These are phyloP conservation scores for Trypoxylus dichotomus DNA, from an alignment of 1,140 invertebrate species.

Conservation along the genomic window DNA sequence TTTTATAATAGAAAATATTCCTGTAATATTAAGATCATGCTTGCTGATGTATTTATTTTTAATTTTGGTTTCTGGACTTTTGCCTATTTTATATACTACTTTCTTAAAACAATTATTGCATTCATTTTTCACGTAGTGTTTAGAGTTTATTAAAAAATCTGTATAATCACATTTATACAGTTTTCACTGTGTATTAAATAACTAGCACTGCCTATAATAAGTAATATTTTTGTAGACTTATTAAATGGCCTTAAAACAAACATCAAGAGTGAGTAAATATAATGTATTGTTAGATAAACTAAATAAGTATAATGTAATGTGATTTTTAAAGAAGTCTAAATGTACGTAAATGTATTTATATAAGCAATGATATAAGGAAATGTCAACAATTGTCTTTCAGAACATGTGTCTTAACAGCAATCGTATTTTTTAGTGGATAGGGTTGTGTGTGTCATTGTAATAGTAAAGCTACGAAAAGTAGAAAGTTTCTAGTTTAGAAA, in stretches of 20 bases:
- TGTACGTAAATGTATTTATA: slow-evolving; percentile 15
- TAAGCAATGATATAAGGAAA: slow-evolving; percentile 12
- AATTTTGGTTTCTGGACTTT: too few relatives aligned
- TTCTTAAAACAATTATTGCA: too few relatives aligned
- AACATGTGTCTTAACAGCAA: slow-evolving; percentile 16
- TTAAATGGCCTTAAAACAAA: slow-evolving; percentile 20
- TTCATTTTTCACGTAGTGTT: too few relatives aligned
- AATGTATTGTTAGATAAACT: background rate
- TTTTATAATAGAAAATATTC: too few relatives aligned
- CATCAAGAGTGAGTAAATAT: background rate
- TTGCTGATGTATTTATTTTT: too few relatives aligned
- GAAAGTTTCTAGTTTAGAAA: background rate
- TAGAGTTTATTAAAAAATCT: too few relatives aligned
- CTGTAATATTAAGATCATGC: too few relatives aligned
- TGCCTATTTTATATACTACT: too few relatives aligned
- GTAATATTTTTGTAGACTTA: slow-evolving; percentile 21
- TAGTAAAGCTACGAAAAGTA: background rate
- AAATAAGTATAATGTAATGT: background rate
- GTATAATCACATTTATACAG: background rate
- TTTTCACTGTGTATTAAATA: background rate
- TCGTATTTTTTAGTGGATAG: background rate
- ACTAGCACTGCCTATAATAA: background rate
- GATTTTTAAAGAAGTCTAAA: background rate
- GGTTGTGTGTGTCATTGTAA: background rate
- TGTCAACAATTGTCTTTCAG: slow-evolving; percentile 10